Conservation (phyloP, 2,888 invertebrate species). For the Pristionchus exspectatus region DNA sequence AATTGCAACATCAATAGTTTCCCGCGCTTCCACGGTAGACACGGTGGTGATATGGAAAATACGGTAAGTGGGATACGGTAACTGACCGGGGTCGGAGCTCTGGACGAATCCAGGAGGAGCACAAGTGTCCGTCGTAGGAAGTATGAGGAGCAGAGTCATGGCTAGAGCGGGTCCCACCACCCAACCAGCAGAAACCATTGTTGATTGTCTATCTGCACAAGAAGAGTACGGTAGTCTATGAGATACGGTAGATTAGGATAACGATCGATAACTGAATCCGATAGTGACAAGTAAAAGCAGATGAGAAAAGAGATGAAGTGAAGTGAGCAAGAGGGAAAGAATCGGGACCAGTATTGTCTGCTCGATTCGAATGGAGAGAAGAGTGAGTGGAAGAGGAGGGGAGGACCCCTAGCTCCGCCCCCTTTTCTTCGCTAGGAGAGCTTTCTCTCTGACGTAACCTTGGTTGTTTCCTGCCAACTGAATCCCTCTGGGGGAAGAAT, state of each 20-base stretch:
- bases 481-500: not conserved
- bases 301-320: constrained; percentile 24
- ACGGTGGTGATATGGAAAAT: not conserved
- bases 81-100: constrained; percentile 75
- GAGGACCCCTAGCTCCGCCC: constrained; percentile 39
- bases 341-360: constrained; percentile 38
- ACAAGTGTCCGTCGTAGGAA: constrained; percentile 59
- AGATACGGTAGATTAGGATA: not conserved
- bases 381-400: constrained; percentile 14
- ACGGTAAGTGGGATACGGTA: not conserved
- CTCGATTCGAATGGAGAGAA: not conserved
- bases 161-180: constrained; percentile 41
- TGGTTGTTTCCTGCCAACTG: not conserved
- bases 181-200: constrained; percentile 38
- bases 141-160: constrained; percentile 3
- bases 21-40: too few species aligned
- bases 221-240: not conserved
- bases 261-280: not conserved
- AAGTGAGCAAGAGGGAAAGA: constrained; percentile 13
- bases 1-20: too few species aligned
- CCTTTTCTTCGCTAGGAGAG: not conserved
- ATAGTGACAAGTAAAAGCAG: not conserved
- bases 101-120: constrained; percentile 78
- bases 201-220: constrained; percentile 8
- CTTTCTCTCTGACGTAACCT: not conserved